phyloP scores from a whole-genome alignment of 2,888 invertebrate genomes.

The Therioaphis trifolii region DNA sequence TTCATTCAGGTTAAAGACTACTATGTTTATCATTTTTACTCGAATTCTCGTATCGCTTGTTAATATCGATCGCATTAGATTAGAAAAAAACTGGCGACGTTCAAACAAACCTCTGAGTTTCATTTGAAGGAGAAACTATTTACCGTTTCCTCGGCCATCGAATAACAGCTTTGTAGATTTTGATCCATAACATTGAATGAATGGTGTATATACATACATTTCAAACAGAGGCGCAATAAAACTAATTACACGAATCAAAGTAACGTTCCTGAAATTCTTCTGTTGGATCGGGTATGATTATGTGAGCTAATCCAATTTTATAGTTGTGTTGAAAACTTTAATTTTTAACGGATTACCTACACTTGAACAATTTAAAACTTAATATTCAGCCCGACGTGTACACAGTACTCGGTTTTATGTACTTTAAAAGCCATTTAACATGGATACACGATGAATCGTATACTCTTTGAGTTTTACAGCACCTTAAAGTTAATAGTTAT shows the following conservation, averaged over 20 bases:
- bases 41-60: neutral
- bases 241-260: too few species aligned
- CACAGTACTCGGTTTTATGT: neutral
- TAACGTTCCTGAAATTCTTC: too few species aligned
- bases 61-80: neutral
- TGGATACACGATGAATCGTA: neutral
- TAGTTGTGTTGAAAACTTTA: neutral
- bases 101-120: neutral
- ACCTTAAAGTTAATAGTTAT: slow-evolving; percentile 15
- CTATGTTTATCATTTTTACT: neutral
- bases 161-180: too few species aligned
- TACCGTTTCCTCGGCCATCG: too few species aligned
- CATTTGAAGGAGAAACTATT: neutral
- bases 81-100: neutral
- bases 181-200: too few species aligned
- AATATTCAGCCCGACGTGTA: neutral
- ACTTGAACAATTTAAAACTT: neutral
- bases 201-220: too few species aligned
- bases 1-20: neutral
- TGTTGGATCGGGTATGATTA: too few species aligned
- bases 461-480: neutral
- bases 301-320: too few species aligned
- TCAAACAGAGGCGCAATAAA: too few species aligned
- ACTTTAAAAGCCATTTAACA: neutral
- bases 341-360: neutral